phyloP scores from a whole-genome alignment of 1,140 invertebrate genomes.

The Ceratosolen fusciceps region DNA sequence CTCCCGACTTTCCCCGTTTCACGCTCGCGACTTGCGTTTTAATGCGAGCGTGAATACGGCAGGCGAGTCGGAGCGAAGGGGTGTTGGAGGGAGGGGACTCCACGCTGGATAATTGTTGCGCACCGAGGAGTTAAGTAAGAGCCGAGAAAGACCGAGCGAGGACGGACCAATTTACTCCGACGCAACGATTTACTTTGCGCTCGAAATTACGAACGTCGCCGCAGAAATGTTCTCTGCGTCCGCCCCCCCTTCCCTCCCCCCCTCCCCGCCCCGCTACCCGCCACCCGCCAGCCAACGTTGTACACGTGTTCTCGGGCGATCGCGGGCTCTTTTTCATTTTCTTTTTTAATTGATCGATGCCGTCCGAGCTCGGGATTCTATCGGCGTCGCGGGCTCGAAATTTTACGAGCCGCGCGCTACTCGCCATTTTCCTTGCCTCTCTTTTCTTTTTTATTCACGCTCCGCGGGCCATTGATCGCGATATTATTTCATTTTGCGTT shows the following conservation, averaged over 20 bases:
- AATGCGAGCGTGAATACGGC: not conserved
- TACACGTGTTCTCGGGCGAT: not conserved
- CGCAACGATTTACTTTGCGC: not conserved
- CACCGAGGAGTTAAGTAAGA: not conserved
- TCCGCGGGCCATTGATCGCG: not conserved
- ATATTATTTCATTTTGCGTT: not conserved
- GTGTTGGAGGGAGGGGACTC: not conserved
- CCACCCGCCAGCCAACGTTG: too few species aligned
- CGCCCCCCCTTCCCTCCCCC: not conserved
- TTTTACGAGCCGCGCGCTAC: slow-evolving; percentile 1
- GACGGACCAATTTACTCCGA: not conserved
- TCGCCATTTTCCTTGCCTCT: not conserved
- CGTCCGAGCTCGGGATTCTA: not conserved
- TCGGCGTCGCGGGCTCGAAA: not conserved
- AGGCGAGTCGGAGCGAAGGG: not conserved
- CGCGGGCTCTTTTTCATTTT: not conserved
- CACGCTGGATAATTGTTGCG: not conserved
- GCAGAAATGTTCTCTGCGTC: not conserved
- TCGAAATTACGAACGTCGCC: not conserved
- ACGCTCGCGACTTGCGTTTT: slow-evolving; percentile 11
- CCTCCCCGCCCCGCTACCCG: too few species aligned
- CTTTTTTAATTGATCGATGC: not conserved
- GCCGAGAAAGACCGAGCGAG: not conserved
- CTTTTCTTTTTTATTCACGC: not conserved
- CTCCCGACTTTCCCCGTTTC: not conserved